phyloP scores from a whole-genome alignment of 2,888 invertebrate species.

The Caenorhabditis sp. region DNA sequence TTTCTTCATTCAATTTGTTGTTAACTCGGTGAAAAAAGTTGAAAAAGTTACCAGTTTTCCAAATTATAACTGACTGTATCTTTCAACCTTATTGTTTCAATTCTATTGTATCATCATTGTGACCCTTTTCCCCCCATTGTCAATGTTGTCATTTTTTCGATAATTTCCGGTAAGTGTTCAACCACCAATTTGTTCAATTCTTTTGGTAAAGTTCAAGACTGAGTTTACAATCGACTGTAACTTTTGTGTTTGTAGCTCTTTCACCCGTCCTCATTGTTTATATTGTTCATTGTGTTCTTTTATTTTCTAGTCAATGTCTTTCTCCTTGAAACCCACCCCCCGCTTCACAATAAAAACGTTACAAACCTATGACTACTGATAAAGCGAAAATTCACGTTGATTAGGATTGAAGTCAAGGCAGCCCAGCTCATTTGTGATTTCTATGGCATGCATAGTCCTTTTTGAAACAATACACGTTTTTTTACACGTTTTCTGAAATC shows the following conservation, averaged over 20 bases:
- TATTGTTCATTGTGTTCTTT: too few relatives aligned
- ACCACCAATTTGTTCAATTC: slow-evolving; percentile 1
- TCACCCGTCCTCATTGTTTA: not conserved
- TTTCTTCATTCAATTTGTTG: not conserved
- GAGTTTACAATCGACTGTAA: slow-evolving; percentile 16
- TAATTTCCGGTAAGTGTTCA: slow-evolving; percentile 20
- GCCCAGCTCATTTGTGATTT: too few relatives aligned
- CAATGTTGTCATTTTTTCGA: slow-evolving; percentile 27
- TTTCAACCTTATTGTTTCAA: not conserved
- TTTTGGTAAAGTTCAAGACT: slow-evolving; percentile 42
- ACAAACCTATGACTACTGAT: too few relatives aligned
- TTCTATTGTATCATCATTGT: slow-evolving; percentile 12
- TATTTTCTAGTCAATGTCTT: slow-evolving; percentile 48
- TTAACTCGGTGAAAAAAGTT: not conserved
- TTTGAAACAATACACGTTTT: too few relatives aligned
- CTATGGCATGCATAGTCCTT: too few relatives aligned
- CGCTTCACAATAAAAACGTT: slow-evolving; percentile 19
- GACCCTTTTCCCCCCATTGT: slow-evolving; percentile 17
- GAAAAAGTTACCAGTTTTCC: not conserved
- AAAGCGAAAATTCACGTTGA: too few relatives aligned
- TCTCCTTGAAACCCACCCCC: slow-evolving; percentile 7
- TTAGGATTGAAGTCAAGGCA: too few relatives aligned
- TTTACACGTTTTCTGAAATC: too few relatives aligned
- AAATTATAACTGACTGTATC: too few relatives aligned
- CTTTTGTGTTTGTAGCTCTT: not conserved